phyloP scores from a whole-genome alignment of 2,113 vertebrate genomes.

The Lepus timidus region DNA sequence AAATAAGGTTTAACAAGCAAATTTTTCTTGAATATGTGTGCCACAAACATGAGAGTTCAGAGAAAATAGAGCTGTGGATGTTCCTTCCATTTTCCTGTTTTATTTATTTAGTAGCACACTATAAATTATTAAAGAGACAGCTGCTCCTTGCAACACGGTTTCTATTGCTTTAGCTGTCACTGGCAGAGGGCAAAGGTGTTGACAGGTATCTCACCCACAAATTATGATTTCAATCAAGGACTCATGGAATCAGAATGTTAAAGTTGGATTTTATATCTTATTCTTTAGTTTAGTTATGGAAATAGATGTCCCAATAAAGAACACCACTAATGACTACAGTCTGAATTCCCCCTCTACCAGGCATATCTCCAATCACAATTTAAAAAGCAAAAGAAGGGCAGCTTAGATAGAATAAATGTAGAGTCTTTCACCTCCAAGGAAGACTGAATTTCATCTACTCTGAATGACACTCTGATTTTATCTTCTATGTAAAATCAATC shows the following conservation, averaged over 20 bases:
- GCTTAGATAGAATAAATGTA: conserved; percentile 35
- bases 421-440: conserved; percentile 55
- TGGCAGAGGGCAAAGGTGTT: conserved; percentile 60
- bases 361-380: background rate
- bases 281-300: background rate
- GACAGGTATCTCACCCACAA: conserved; percentile 63
- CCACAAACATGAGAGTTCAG: conserved; percentile 47
- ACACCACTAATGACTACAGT: conserved; percentile 34
- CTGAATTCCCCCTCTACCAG: conserved; percentile 56
- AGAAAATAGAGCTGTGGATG: conserved; percentile 61
- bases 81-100: conserved; percentile 70
- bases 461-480: conserved; percentile 57
- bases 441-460: conserved; percentile 58
- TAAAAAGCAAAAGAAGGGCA: background rate
- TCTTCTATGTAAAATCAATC: conserved; percentile 44
- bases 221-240: conserved; percentile 68
- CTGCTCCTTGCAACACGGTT: conserved; percentile 56
- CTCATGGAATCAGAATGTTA: conserved; percentile 52
- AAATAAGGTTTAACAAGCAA: conserved; percentile 75
- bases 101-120: conserved; percentile 80
- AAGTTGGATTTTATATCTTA: background rate
- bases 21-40: conserved; percentile 72
- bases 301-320: conserved; percentile 31
- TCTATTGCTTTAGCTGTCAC: conserved; percentile 67
- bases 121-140: conserved; percentile 84